Evolutionary conservation across 2,888 invertebrate genomes (phyloP).

Genomic region (Agonopterix arenella): DNA sequence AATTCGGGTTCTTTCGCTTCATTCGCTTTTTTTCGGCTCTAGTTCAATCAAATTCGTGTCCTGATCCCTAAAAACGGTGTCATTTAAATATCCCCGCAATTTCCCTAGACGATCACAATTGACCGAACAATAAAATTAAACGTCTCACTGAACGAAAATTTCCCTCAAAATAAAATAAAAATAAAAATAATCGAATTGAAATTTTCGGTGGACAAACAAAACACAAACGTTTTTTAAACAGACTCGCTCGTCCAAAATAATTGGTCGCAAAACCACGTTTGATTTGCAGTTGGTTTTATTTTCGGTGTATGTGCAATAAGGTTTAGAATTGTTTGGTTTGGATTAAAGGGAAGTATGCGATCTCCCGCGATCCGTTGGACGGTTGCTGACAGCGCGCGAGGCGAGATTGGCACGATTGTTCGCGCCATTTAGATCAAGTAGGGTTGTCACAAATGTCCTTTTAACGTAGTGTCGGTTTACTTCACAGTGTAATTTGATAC

Average conservation of each 20-base stretch:
- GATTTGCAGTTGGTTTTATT: no score
- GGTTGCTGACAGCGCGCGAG: neutral
- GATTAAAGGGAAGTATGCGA: neutral
- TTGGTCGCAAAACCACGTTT: neutral
- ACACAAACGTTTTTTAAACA: slow-evolving; percentile 9
- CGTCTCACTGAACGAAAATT: no score
- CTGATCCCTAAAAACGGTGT: no score
- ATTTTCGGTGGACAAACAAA: slow-evolving; percentile 4
- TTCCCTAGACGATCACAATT: no score
- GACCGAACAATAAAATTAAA: no score
- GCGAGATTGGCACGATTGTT: slow-evolving; percentile 16
- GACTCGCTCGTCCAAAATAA: slow-evolving; percentile 10
- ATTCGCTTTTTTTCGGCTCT: no score
- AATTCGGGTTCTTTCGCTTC: no score
- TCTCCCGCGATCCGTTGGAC: neutral
- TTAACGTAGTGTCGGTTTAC: neutral
- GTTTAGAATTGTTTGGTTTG: neutral
- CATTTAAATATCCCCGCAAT: no score
- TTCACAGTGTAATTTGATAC: no score
- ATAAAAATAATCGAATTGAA: slow-evolving; percentile 1
- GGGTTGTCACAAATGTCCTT: slow-evolving; percentile 2
- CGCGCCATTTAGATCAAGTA: slow-evolving; percentile 9
- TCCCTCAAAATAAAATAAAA: neutral
- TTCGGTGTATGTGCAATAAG: neutral
- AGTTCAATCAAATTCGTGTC: no score